phyloP scores from a whole-genome alignment of 2,113 vertebrate species.

The Plestiodon gilberti region DNA sequence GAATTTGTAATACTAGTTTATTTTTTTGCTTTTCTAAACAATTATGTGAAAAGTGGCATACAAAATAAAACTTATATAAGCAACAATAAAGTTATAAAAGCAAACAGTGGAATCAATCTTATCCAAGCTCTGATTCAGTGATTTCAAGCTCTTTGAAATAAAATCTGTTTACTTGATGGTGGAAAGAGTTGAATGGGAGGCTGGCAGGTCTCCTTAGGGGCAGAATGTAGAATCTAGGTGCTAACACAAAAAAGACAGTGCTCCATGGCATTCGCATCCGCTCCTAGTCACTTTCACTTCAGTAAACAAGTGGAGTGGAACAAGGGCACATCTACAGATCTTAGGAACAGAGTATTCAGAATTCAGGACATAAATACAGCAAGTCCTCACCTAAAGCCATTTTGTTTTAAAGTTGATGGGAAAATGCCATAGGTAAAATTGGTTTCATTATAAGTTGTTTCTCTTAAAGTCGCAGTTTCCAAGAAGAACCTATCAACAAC shows the following conservation, averaged over 20 bases:
- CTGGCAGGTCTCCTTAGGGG: neutral
- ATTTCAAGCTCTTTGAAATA: neutral
- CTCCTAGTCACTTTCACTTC: neutral
- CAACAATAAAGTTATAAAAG: neutral
- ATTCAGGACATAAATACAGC: neutral
- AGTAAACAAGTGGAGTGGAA: neutral
- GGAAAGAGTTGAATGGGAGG: neutral
- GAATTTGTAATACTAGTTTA: neutral
- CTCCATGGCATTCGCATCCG: neutral
- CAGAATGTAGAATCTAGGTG: neutral
- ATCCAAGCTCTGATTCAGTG: neutral
- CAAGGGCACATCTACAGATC: neutral
- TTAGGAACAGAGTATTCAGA: neutral
- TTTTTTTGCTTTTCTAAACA: neutral
- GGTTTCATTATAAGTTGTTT: too few relatives aligned
- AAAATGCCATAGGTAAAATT: too few relatives aligned
- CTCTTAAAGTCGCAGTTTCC: too few relatives aligned
- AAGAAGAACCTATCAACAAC: too few relatives aligned
- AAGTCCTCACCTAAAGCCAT: too few relatives aligned
- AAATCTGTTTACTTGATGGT: neutral
- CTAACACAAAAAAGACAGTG: neutral
- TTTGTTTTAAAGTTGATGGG: too few relatives aligned
- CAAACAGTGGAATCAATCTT: neutral
- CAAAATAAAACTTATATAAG: neutral
- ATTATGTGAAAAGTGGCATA: neutral